These are phyloP conservation scores for Chaetops frenatus DNA, from an alignment of 2,113 vertebrate genomes.

Conservation along the genomic window DNA sequence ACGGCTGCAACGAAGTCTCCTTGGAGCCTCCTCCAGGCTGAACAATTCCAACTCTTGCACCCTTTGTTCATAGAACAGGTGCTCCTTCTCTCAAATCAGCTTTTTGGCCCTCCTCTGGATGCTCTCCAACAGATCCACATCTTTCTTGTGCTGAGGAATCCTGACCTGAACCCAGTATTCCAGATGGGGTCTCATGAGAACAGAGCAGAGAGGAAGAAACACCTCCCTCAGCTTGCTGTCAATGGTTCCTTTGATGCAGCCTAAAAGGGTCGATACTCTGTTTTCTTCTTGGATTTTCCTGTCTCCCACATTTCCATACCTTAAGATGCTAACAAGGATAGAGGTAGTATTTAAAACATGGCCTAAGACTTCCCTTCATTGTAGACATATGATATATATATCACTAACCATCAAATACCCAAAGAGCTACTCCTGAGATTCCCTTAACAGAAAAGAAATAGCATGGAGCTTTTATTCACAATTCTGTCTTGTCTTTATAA, in stretches of 20 bases:
- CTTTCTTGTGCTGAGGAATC: neutral
- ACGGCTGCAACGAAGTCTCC: neutral
- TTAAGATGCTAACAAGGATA: neutral
- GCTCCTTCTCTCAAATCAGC: neutral
- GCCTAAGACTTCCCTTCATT: neutral
- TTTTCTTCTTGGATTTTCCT: neutral
- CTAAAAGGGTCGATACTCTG: rapidly evolving
- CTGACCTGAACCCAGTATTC: neutral
- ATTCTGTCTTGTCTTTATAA: neutral
- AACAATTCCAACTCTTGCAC: neutral
- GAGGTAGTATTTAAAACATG: neutral
- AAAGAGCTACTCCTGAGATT: neutral
- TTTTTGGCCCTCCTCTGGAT: neutral
- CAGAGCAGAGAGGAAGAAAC: neutral
- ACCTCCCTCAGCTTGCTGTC: neutral
- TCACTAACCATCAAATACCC: neutral
- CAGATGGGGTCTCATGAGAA: neutral
- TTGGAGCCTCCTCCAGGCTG: neutral
- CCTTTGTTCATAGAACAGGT: neutral
- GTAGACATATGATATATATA: rapidly evolving
- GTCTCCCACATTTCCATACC: neutral
- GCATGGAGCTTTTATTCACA: neutral
- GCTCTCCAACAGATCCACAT: neutral
- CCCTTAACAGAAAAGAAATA: neutral
- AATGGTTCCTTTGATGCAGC: neutral